Evolutionary conservation across 1,140 invertebrate species (phyloP), one percentile per base, ranked within the genome.

Genomic region (Cardiocondyla obscurior): DNA sequence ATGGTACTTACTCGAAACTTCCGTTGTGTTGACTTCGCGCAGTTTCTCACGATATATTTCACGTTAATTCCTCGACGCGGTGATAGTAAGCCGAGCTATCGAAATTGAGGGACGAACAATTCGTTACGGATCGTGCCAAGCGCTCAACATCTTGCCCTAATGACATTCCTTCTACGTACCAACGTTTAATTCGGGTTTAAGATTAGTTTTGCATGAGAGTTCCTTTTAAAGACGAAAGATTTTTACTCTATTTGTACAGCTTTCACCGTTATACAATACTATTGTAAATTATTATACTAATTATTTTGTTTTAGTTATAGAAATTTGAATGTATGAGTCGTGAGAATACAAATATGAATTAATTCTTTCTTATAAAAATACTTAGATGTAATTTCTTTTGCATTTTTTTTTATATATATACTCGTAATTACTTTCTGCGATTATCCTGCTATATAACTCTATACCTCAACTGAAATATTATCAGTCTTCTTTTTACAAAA

Each of bases 71-170:
- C 46, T 33, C 42, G 30, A 72, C 44, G 30, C 30, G 19, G 42
- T 36, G 55, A 46, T 22, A 19, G 69, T 42, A 51, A 62, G 79
- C 51, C 51, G 16, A 82, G 44, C 70, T 33, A 62, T 82, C 42
- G 70, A 76, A 42, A 82, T 64, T 64, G 58, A 82, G 60, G 44
- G 33, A 64, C 44, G 81, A 42, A 82, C 44, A 82, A 82, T 4
- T 25, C 33, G 58, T 82, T 51, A 44, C 42, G 22, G 55, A 16
- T 58, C 33, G 77, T 39, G 58, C 36, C 33, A 81, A 72, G 62
- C 19, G 22, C 28, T 49, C 62, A 58, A 79, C 60, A 60, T 83
- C 49, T 83, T 83, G 74, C 42, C 33, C 22, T 79, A 83, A 83
- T 33, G 73, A 58, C 74, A 53, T 58, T 82, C 74, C 55, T 65